Evolutionary conservation across 2,888 invertebrate genomes (phyloP).

Genomic region (Danaus chrysippus): DNA sequence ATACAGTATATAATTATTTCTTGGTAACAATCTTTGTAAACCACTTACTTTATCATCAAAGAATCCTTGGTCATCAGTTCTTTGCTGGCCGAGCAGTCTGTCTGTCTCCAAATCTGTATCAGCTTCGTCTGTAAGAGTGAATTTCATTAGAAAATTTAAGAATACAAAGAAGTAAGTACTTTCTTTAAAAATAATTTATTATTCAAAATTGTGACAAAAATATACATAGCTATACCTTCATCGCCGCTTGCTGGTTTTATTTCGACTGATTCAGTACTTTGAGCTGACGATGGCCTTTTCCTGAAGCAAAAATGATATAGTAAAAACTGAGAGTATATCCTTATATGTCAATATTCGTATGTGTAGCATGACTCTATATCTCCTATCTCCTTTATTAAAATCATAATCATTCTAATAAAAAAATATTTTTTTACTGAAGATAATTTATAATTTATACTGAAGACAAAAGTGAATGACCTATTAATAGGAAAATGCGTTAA

Average conservation of each 20-base stretch:
- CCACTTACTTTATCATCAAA: slow-evolving; percentile 89
- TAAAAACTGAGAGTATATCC: not conserved
- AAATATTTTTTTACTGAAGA: too few relatives aligned
- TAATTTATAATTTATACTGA: too few relatives aligned
- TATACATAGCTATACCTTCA: slow-evolving; percentile 59
- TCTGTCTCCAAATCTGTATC: slow-evolving; percentile 99
- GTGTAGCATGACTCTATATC: too few relatives aligned
- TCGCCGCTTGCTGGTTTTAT: slow-evolving; percentile 84
- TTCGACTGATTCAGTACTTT: slow-evolving; percentile 79
- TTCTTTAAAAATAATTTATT: too few relatives aligned
- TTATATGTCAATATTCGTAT: not conserved
- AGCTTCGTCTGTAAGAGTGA: slow-evolving; percentile 84
- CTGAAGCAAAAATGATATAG: slow-evolving; percentile 47
- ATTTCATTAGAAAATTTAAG: not conserved
- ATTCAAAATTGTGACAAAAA: too few relatives aligned
- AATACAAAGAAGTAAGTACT: not conserved
- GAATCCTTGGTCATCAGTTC: slow-evolving; percentile 95
- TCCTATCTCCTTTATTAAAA: too few relatives aligned
- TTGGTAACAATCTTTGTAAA: too few relatives aligned
- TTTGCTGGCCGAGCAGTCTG: slow-evolving; percentile 94
- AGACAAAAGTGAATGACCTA: slow-evolving; percentile 1
- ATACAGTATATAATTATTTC: too few relatives aligned
- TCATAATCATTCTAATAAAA: too few relatives aligned
- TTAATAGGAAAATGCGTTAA: too few relatives aligned
- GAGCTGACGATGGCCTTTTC: slow-evolving; percentile 80